Conservation (phyloP, 2,113 vertebrate genomes). For the Odontesthes bonariensis region DNA sequence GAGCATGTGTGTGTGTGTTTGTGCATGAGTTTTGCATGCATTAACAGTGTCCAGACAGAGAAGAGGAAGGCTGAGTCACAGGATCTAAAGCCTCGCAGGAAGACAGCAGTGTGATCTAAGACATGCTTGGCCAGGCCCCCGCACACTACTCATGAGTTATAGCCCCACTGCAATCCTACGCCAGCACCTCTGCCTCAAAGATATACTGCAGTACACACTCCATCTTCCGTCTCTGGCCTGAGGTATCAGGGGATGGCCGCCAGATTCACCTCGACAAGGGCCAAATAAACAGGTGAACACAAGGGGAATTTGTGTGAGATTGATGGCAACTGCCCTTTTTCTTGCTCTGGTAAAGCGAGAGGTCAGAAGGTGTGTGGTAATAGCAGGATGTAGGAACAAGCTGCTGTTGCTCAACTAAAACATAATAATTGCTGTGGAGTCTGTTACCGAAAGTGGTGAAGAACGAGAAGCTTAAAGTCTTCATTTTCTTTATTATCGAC, state of each 20-base stretch:
- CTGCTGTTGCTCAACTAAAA: conserved; percentile 56
- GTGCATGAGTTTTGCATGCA: conserved; percentile 17
- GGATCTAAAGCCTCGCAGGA: conserved; percentile 72
- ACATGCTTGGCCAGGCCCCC: conserved; percentile 67
- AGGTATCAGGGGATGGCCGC: conserved; percentile 12
- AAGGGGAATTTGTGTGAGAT: conserved; percentile 34
- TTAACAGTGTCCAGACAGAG: conserved; percentile 51
- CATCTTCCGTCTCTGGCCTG: conserved; percentile 36
- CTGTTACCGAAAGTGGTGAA: neutral
- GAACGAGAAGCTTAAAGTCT: conserved; percentile 7
- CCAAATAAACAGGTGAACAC: conserved; percentile 68
- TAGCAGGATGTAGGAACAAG: conserved; percentile 55
- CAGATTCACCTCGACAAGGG: conserved; percentile 47
- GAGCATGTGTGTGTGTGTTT: neutral
- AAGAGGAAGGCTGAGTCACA: conserved; percentile 77
- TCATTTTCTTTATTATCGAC: conserved; percentile 26
- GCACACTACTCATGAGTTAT: conserved; percentile 72
- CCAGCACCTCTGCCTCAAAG: conserved; percentile 54
- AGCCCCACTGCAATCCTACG: conserved; percentile 41
- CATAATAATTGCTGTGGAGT: conserved; percentile 39
- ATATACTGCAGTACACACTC: conserved; percentile 59
- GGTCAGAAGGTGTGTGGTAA: conserved; percentile 56
- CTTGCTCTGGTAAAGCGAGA: conserved; percentile 31
- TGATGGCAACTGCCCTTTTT: conserved; percentile 51
- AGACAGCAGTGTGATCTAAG: conserved; percentile 76